phyloP scores from a whole-genome alignment of 2,113 vertebrate species.

The Eurystomus gularis region DNA sequence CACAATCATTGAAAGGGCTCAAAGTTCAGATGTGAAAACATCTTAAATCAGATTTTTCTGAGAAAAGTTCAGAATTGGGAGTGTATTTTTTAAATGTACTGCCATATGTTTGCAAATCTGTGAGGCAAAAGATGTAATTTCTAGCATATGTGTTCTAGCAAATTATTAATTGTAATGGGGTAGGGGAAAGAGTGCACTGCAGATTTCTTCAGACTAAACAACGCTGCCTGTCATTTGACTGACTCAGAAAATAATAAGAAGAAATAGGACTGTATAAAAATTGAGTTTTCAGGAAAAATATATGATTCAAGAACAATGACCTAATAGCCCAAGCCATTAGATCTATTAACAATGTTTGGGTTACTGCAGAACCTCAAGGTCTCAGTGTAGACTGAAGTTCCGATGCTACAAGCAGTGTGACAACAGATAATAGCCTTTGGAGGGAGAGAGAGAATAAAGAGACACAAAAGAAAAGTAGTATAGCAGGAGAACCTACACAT shows the following conservation, averaged over 20 bases:
- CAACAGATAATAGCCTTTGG: not conserved
- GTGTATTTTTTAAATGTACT: not conserved
- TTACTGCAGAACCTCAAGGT: not conserved
- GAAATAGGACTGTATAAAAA: not conserved
- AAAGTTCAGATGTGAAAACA: not conserved
- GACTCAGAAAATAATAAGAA: not conserved
- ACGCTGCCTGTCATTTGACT: not conserved
- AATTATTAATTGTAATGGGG: not conserved
- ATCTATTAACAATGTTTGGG: not conserved
- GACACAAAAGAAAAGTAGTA: not conserved
- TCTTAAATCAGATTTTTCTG: not conserved
- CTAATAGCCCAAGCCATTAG: not conserved
- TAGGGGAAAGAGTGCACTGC: not conserved
- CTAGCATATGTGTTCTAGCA: not conserved
- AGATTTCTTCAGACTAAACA: not conserved
- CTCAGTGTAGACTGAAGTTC: not conserved
- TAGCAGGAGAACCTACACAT: not conserved
- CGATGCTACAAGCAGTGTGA: not conserved
- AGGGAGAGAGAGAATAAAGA: not conserved
- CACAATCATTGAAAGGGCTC: not conserved
- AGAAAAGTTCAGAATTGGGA: not conserved
- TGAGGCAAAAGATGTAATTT: not conserved
- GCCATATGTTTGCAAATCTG: not conserved
- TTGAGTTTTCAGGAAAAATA: not conserved
- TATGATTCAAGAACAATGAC: not conserved